phyloP scores from a whole-genome alignment of 2,113 vertebrate species.

The Peromyscus polionotus region DNA sequence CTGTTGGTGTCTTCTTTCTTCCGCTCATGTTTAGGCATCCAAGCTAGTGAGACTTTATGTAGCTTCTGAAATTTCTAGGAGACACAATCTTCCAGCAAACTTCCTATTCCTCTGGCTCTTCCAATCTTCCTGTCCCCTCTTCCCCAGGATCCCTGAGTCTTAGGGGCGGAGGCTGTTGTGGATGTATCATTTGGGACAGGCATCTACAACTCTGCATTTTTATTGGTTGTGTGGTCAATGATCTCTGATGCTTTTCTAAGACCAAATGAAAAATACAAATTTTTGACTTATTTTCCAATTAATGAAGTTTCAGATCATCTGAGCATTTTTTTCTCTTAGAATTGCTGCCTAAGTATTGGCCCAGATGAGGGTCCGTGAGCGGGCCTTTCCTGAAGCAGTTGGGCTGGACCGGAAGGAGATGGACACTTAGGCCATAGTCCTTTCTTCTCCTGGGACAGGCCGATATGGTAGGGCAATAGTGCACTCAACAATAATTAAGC shows the following conservation, averaged over 20 bases:
- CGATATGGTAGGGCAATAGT: not conserved
- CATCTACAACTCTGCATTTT: not conserved
- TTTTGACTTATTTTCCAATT: not conserved
- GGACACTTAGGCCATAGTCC: not conserved
- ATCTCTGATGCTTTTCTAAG: conserved; percentile 45
- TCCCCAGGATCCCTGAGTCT: not conserved
- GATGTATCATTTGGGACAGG: not conserved
- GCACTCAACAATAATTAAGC: not conserved
- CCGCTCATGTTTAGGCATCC: not conserved
- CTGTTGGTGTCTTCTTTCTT: not conserved
- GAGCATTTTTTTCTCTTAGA: conserved; percentile 1
- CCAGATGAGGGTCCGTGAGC: not conserved
- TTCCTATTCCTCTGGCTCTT: not conserved
- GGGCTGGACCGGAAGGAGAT: not conserved
- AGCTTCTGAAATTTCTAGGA: not conserved
- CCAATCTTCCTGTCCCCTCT: not conserved
- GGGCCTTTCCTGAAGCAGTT: not conserved
- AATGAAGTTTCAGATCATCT: not conserved
- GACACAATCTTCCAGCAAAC: not conserved
- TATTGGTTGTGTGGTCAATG: not conserved
- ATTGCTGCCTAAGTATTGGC: not conserved
- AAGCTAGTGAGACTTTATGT: not conserved
- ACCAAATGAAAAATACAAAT: conserved; percentile 22
- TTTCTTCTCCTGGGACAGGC: not conserved
- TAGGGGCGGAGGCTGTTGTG: too few relatives aligned